These are phyloP conservation scores for Drosophila neotestacea DNA, from an alignment of 2,888 invertebrate species.

Conservation along the genomic window DNA sequence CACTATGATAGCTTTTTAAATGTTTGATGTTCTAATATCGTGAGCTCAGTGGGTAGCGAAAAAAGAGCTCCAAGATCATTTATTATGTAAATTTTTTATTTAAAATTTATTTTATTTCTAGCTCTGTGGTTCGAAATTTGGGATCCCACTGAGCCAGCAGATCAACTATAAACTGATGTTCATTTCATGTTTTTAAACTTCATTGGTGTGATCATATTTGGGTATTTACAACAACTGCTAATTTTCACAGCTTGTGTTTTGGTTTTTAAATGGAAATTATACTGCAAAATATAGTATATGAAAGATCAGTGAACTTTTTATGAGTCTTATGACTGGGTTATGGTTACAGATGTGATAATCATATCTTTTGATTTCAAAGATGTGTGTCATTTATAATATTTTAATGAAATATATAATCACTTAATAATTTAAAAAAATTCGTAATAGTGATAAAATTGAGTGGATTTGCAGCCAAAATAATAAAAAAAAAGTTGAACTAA, in stretches of 20 bases:
- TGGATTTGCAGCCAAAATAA: too few relatives aligned
- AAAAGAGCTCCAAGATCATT: conserved; percentile 31
- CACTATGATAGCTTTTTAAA: conserved; percentile 54
- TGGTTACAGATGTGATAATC: background rate
- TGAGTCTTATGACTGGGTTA: background rate
- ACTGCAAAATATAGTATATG: conserved; percentile 22
- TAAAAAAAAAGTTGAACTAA: background rate
- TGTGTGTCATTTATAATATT: conserved; percentile 1
- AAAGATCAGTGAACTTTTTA: conserved; percentile 43
- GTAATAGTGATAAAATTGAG: too few relatives aligned
- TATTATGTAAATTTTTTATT: conserved; percentile 51
- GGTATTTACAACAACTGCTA: conserved; percentile 37
- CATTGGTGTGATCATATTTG: conserved; percentile 27
- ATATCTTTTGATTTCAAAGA: conserved; percentile 6
- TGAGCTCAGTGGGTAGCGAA: conserved; percentile 41
- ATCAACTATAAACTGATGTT: conserved; percentile 36
- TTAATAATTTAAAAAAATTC: too few relatives aligned
- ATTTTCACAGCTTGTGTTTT: conserved; percentile 60
- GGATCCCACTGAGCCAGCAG: conserved; percentile 23
- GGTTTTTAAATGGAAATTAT: conserved; percentile 21
- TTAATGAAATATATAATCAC: too few relatives aligned
- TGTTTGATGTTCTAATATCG: conserved; percentile 60
- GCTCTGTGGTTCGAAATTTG: conserved; percentile 17
- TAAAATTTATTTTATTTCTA: conserved; percentile 4
- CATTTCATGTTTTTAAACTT: too few relatives aligned